Conservation (phyloP, 1,140 invertebrate genomes). For the Eumaeus atala region DNA sequence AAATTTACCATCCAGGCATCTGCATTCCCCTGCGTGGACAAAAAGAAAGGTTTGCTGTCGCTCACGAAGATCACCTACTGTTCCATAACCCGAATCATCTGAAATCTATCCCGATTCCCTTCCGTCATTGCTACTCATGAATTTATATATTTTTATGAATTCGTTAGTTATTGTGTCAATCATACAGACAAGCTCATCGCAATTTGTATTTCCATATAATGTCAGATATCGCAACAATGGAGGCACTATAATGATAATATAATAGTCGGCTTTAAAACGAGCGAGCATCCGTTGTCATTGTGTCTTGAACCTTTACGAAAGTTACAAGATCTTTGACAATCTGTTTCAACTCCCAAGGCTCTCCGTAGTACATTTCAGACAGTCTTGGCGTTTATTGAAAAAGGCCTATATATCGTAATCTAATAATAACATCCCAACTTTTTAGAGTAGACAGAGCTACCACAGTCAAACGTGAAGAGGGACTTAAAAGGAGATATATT, state of each 20-base stretch:
- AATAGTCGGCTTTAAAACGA: slow-evolving; percentile 29
- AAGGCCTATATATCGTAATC: not conserved
- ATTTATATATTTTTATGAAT: slow-evolving; percentile 9
- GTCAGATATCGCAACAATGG: slow-evolving; percentile 33
- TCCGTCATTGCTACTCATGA: no score
- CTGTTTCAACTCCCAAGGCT: not conserved
- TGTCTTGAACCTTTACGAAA: slow-evolving; percentile 16
- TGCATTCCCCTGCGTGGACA: no score
- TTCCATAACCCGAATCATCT: no score
- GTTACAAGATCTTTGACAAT: slow-evolving; percentile 10
- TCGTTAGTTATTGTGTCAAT: slow-evolving; percentile 10
- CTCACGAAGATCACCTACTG: no score
- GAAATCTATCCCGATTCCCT: no score
- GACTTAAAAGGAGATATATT: no score
- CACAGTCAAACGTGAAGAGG: no score
- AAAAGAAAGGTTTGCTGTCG: no score
- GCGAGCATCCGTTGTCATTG: slow-evolving; percentile 29
- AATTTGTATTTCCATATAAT: slow-evolving; percentile 51
- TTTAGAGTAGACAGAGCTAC: no score
- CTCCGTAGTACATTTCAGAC: not conserved
- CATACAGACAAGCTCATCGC: slow-evolving; percentile 22
- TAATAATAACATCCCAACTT: not conserved
- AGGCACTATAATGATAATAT: slow-evolving; percentile 33
- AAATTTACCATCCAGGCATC: no score
- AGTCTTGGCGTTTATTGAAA: no score